Percentiles rank a stretch among this genome's conserved stretches.
These are phyloP conservation scores for Taenaris catops DNA, from an alignment of 2,888 invertebrate species.

Conservation along the genomic window DNA sequence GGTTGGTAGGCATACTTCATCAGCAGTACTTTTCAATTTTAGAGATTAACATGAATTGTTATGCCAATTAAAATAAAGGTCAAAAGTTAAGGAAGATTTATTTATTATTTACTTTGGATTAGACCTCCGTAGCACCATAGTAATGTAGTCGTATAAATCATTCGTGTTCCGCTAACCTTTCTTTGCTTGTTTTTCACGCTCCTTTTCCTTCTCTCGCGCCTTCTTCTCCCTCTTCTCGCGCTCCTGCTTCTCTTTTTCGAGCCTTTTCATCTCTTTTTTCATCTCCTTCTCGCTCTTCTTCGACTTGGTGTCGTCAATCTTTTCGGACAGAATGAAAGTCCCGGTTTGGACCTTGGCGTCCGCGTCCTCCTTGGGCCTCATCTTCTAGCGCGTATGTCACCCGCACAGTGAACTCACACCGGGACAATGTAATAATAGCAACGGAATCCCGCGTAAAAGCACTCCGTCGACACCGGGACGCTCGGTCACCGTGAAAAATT, in stretches of 20 bases:
- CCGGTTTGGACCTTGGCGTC: conserved; percentile 66
- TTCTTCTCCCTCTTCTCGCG: conserved; percentile 73
- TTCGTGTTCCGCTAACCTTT: conserved; percentile 64
- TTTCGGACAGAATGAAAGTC: conserved; percentile 79
- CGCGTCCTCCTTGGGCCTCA: conserved; percentile 73
- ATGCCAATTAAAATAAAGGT: no score
- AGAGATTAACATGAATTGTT: no score
- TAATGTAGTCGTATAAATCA: no score
- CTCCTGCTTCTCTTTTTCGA: conserved; percentile 72
- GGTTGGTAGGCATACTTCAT: no score
- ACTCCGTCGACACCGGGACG: conserved; percentile 47
- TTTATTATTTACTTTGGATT: no score
- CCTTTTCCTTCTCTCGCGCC: conserved; percentile 72
- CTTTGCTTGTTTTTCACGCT: conserved; percentile 64
- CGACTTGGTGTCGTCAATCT: conserved; percentile 71
- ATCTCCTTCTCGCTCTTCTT: conserved; percentile 70
- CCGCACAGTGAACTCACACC: conserved; percentile 39
- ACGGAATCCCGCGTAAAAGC: conserved; percentile 49
- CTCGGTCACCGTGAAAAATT: no score
- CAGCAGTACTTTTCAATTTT: no score
- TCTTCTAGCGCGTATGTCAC: conserved; percentile 33
- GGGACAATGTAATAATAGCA: conserved; percentile 42
- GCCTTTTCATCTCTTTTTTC: conserved; percentile 73
- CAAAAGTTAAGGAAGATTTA: no score
- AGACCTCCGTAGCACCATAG: no score